phyloP scores from a whole-genome alignment of 2,797 vertebrate species.

The Rachycentron canadum region DNA sequence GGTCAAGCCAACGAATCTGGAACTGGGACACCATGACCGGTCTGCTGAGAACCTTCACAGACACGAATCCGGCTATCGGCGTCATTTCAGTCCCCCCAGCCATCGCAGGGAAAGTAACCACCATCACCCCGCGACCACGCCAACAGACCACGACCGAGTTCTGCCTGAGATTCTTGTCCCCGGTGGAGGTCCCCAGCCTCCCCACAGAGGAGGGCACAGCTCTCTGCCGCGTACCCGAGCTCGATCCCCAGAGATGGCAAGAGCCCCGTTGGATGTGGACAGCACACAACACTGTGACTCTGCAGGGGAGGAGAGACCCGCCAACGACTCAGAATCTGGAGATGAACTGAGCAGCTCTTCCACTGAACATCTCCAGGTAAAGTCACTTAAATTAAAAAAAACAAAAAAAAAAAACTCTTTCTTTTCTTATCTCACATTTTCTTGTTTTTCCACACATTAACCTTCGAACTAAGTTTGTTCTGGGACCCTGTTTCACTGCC shows the following conservation, averaged over 20 bases:
- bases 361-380: constrained; percentile 95
- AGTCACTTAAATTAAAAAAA: fast-evolving
- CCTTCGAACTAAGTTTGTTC: background rate
- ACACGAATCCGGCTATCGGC: constrained; percentile 87
- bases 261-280: constrained; percentile 76
- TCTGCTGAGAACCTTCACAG: constrained; percentile 89
- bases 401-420: too few species aligned
- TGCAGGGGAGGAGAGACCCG: constrained; percentile 90
- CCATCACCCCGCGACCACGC: constrained; percentile 68
- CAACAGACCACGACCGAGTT: constrained; percentile 58
- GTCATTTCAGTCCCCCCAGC: constrained; percentile 83
- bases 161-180: constrained; percentile 48
- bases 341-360: constrained; percentile 98
- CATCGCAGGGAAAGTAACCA: constrained; percentile 88
- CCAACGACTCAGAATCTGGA: constrained; percentile 95
- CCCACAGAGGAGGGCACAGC: constrained; percentile 38
- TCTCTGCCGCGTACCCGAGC: constrained; percentile 65
- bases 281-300: constrained; percentile 86
- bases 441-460: too few species aligned
- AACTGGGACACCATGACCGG: constrained; percentile 71
- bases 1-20: constrained; percentile 76
- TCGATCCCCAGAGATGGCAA: constrained; percentile 63
- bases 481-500: background rate
- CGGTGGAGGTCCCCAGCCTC: background rate
- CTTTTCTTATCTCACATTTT: background rate